Evolutionary conservation across 2,888 invertebrate species (phyloP).

Genomic region (Amphipoea lucens): DNA sequence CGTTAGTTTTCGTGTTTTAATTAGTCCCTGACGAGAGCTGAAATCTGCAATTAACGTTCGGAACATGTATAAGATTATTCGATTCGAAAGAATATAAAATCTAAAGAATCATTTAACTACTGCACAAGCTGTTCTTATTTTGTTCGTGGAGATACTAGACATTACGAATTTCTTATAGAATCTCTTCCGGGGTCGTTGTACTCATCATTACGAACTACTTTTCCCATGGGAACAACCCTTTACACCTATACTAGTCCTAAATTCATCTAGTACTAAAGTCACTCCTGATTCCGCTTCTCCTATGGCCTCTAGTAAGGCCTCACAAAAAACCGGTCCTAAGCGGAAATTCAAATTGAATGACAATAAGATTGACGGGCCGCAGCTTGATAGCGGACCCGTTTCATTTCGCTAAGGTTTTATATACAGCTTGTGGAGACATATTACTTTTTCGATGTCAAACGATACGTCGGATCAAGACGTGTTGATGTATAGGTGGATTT

Average conservation of each 20-base stretch:
- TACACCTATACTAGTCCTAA: background rate
- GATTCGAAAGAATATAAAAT: background rate
- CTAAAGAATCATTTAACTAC: too few species aligned
- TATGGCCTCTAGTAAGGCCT: constrained; percentile 69
- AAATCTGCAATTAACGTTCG: background rate
- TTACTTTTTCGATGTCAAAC: constrained; percentile 77
- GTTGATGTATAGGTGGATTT: constrained; percentile 66
- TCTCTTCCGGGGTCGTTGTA: background rate
- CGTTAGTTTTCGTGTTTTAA: too few species aligned
- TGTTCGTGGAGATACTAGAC: background rate
- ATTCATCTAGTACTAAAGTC: background rate
- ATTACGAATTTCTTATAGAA: background rate
- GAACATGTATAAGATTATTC: too few species aligned
- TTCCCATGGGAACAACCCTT: background rate
- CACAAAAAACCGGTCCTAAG: constrained; percentile 82
- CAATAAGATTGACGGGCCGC: constrained; percentile 88
- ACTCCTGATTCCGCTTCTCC: constrained; percentile 59
- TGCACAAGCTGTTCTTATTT: background rate
- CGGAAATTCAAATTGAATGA: constrained; percentile 89
- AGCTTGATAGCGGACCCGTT: constrained; percentile 84
- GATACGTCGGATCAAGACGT: constrained; percentile 63
- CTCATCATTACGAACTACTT: background rate
- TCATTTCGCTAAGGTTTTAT: constrained; percentile 81
- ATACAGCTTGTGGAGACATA: constrained; percentile 74
- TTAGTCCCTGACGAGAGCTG: background rate